Percentiles rank a stretch among this genome's conserved stretches.
phyloP scores from a whole-genome alignment of 2,797 vertebrate species.

The Salmo trutta region DNA sequence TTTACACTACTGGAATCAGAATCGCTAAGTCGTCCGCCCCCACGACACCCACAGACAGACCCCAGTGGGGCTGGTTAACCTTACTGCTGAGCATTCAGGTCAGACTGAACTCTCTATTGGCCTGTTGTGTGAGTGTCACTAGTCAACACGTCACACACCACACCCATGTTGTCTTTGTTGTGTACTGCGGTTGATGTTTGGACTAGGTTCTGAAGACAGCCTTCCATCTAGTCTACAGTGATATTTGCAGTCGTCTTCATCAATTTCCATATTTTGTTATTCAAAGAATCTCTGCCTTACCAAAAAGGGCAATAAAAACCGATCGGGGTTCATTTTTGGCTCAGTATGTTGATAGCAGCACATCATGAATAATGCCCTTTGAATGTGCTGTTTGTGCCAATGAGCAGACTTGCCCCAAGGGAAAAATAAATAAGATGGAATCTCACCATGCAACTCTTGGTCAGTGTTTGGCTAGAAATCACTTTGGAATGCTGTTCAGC shows the following conservation, averaged over 20 bases:
- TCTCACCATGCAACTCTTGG: background rate
- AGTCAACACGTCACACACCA: too few relatives aligned
- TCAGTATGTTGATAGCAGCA: background rate
- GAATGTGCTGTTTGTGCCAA: background rate
- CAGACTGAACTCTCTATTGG: background rate
- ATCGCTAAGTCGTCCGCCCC: background rate
- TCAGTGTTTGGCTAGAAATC: background rate
- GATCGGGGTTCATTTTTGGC: background rate
- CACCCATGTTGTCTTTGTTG: background rate
- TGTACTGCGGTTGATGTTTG: background rate
- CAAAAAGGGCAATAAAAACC: background rate
- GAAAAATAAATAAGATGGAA: background rate
- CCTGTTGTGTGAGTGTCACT: background rate
- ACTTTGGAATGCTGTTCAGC: background rate
- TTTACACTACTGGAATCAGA: conserved; percentile 26
- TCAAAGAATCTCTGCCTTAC: background rate
- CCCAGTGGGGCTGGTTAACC: background rate
- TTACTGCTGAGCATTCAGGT: background rate
- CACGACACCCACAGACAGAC: background rate
- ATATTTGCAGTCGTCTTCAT: background rate
- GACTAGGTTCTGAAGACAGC: background rate
- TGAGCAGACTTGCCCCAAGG: background rate
- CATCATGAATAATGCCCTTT: background rate
- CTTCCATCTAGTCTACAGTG: background rate
- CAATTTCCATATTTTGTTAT: background rate